Base-by-base conservation (phyloP, 2,888 invertebrate species). In the Agonum fuliginosum region DNA sequence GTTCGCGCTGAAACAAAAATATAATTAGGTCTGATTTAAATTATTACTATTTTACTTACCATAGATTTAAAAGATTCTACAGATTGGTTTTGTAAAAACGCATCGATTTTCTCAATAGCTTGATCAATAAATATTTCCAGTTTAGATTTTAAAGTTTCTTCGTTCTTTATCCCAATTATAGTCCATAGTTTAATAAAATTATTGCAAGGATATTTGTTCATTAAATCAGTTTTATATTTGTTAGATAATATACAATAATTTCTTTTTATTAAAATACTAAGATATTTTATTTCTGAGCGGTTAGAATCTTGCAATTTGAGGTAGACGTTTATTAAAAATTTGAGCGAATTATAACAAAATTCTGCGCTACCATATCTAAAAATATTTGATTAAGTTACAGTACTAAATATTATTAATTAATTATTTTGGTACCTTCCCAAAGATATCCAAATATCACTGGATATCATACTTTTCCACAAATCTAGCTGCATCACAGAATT, bases 141-240 rank as follows among this genome's bases (percentile, higher is more conserved):
- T 30, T 62, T 17, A 73, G 10, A 43, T 14, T 2, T n/a, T 14
- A 62, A 27, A n/a, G 27, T 8, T 5, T 3, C 6, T 24, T 24
- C 62, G 17, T 34, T 62, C 14, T 37, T 34, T 14, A 73, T 17
- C 5, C 43, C 73, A 73, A 73, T 62, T 1, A 62, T 14, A 24
- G 43, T 62, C 73, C 73, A 73, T 10, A 73, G 12, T 37, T 62
- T 62, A 0, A 41, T 58, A 24, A 37, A 41, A 17, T 73, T 48
- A 62, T 30, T 37, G 37, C 2, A 12, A 24, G 73, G 62, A 58
- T 43, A 73, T 8, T 12, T 6, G 17, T 43, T 41, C 3, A 17
- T 41, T 41, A 73, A 24, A 22, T 73, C 62, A 34, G 20, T 30
- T 62, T 73, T 41, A 24, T 73, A 43, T 73, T 73, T 73, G 10